Base-by-base conservation (phyloP, 1,140 invertebrate genomes). In the Macrobrachium rosenbergii region DNA sequence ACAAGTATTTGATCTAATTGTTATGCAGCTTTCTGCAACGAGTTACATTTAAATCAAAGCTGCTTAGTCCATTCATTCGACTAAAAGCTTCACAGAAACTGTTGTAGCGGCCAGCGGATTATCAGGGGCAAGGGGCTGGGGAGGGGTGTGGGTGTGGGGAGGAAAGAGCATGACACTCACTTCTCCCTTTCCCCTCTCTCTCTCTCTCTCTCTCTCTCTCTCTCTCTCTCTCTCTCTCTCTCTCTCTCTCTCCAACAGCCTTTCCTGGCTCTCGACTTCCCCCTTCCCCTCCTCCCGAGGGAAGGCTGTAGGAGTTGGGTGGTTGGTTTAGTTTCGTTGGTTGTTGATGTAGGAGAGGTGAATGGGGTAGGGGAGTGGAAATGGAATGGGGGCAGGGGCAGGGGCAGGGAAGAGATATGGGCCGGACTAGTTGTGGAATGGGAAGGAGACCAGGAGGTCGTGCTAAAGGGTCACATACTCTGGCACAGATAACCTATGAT, bases 181-280 rank as follows among this genome's bases (percentile, higher is more conserved):
- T 82, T 64, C 45, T 64, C 43, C 80, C 45, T 37, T 69, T 62
- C 45, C 80, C 67, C 62, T 82, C 63, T 45, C 80, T 69, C 80
- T 67, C 78, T 63, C 78, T 63, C 78, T 62, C 78, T 62, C 77
- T 62, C 77, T 80, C 77, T 80, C 77, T 80, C 78, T 63, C 78
- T 80, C 78, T 80, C 78, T 80, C 78, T 80, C 78, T 80, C 60
- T 62, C 78, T 80, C 77, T 80, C 77, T 80, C 78, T 63, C 78
- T 80, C 78, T 80, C 78, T 80, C 78, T 80, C 78, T 80, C 60
- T 62, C 78, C 21, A 43, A 16, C n/a, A 77, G 23, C 19, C 14
- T 19, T 21, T 69, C 28, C 64, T 69, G n/a, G n/a, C 10, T 69
- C 64, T 69, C 64, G n/a, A 5, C 28, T 11, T 69, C 64, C 28